Base-by-base conservation (phyloP, 2,888 invertebrate genomes). In the Lasioglossum vierecki region DNA sequence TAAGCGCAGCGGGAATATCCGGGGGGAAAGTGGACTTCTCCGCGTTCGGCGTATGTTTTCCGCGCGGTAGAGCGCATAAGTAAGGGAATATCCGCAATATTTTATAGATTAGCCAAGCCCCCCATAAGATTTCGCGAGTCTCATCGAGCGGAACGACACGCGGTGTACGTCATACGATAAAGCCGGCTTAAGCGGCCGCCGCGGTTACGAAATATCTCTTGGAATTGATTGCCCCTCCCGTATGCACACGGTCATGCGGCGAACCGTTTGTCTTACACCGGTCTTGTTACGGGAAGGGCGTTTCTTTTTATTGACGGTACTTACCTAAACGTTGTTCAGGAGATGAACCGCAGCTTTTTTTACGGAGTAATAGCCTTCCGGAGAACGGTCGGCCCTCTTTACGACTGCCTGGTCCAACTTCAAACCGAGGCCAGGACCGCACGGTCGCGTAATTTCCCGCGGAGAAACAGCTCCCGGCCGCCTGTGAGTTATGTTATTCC, bases 81-180 rank as follows among this genome's bases (percentile, higher is more conserved):
- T 77, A 81, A 79, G 83, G 83, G 79, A 88, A 86, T 71, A 66
- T 22, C 63, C 41, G 75, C 66, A 71, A 79, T 84, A 84, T 84
- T 84, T 85, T 80, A 86, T 41, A 78, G 86, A 86, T 82, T 82
- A 86, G 74, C 76, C 75, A 41, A 75, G n/a, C 13, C 70, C 70
- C 68, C 80, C 79, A 77, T 85, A 80, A 86, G 86, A 86, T 86
- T 86, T 86, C 49, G 78, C 75, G 82, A 86, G 72, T 78, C 86
- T 86, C 80, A 83, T 86, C 76, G 86, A 82, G 82, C 80, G 86
- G 82, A 86, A 86, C 79, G 83, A 80, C 86, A 82, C 78, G 77
- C 41, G 82, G 76, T 46, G 71, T 86, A 86, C 79, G 79, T 84
- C 74, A 80, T 74, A 76, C 80, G 77, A 70, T 86, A 86, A 86